These are phyloP conservation scores for Protobothrops flavoviridis DNA, from an alignment of 2,113 vertebrate genomes.

Conservation along the genomic window DNA sequence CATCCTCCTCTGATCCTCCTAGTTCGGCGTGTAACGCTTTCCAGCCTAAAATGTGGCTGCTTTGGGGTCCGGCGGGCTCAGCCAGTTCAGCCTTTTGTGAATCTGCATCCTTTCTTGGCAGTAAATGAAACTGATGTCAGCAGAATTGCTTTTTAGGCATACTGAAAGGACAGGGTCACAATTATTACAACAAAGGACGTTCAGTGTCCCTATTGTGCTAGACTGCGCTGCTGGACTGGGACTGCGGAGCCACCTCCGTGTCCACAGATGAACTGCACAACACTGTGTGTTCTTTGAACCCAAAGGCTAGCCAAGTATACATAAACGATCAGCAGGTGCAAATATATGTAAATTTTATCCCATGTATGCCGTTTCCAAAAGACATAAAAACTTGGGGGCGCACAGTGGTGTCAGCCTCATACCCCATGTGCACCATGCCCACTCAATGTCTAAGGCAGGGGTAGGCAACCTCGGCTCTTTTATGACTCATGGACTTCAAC, in stretches of 20 bases:
- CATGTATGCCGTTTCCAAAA: not conserved
- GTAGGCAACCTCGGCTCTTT: too few species aligned
- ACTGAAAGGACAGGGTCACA: not conserved
- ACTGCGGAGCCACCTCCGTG: not conserved
- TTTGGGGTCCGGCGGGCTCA: not conserved
- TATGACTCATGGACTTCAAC: too few species aligned
- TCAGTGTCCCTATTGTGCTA: not conserved
- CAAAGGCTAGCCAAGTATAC: not conserved
- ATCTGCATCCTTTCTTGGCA: not conserved
- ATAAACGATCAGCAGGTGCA: not conserved
- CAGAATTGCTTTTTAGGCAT: not conserved
- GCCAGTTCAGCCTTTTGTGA: not conserved
- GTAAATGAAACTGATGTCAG: not conserved
- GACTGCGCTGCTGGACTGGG: not conserved
- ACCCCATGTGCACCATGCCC: not conserved
- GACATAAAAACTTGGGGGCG: not conserved
- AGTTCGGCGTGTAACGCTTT: not conserved
- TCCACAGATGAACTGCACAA: not conserved
- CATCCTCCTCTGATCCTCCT: not conserved
- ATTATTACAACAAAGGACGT: not conserved
- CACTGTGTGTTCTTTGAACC: not conserved
- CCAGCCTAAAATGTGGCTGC: not conserved
- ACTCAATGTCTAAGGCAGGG: not conserved
- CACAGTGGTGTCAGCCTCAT: not conserved
- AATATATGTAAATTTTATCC: not conserved